A percentile compares a stretch with the other conserved stretches of the same genome.
Evolutionary conservation across 92 coral and sea anemone genomes (phyloP).

Genomic region (Bergia puertoricense): DNA sequence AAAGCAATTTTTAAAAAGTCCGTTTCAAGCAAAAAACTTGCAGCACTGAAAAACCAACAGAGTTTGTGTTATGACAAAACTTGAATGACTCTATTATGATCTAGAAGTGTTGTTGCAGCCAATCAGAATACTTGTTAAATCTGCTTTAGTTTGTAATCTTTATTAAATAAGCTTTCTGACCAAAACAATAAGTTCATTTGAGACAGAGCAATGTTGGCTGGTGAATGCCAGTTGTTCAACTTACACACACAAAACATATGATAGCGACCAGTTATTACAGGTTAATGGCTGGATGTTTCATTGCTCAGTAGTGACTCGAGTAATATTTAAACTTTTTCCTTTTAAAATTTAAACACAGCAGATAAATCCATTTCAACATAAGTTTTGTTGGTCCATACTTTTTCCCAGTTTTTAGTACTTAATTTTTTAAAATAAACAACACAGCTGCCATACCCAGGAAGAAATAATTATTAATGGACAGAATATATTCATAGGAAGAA

Average conservation of each 20-base stretch:
- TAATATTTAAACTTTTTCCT: neutral
- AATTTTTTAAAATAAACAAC: neutral
- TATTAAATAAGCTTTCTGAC: neutral
- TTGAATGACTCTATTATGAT: no score
- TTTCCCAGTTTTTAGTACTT: neutral
- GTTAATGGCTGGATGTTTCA: neutral
- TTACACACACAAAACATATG: neutral
- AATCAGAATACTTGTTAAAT: no score
- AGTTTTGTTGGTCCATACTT: neutral
- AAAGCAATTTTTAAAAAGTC: no score
- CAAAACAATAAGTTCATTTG: neutral
- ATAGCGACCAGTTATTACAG: neutral
- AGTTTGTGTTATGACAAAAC: no score
- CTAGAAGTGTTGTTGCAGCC: no score
- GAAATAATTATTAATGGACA: neutral
- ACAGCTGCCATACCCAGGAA: slow-evolving; percentile 12
- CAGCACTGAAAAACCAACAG: no score
- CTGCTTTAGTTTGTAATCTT: neutral
- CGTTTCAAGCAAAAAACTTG: no score
- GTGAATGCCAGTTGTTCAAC: neutral
- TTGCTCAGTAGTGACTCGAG: neutral
- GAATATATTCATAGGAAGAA: neutral
- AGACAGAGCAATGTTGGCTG: neutral
- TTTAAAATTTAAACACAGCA: neutral
- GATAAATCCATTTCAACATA: no score